A percentile compares a stretch with the other conserved stretches of the same genome.
These are phyloP conservation scores for Callyntrura guangdongensis DNA, from an alignment of 2,888 invertebrate species.

Conservation along the genomic window DNA sequence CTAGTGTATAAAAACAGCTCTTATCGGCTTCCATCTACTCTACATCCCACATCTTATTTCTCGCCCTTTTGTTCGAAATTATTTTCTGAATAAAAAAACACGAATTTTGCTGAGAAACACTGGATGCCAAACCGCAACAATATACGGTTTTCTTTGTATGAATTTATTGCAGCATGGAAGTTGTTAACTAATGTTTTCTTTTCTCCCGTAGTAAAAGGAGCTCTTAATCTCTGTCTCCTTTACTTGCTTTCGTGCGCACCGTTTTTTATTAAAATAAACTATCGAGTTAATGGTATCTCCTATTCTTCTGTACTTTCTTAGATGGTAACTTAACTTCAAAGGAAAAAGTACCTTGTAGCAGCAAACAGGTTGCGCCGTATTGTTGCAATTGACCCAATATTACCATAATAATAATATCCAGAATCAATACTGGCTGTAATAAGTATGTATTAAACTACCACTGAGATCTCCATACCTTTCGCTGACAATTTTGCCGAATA, in stretches of 20 bases:
- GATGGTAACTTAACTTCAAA: neutral
- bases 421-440: too few species aligned
- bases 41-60: neutral
- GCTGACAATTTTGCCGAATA: too few species aligned
- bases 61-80: neutral
- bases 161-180: conserved; percentile 13
- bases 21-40: neutral
- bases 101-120: conserved; percentile 2
- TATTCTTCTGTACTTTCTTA: neutral
- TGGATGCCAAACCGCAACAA: conserved; percentile 25
- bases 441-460: too few species aligned
- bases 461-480: too few species aligned
- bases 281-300: neutral
- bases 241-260: neutral
- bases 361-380: too few species aligned
- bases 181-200: neutral
- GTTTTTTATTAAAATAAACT: conserved; percentile 2
- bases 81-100: neutral
- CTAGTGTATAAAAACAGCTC: too few species aligned
- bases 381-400: too few species aligned
- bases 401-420: too few species aligned
- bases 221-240: conserved; percentile 2
- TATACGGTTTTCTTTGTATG: conserved; percentile 25
- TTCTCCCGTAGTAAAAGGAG: neutral
- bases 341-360: neutral